phyloP scores from a whole-genome alignment of 35 echinoderm and acorn worm species.

The Acanthaster planci region DNA sequence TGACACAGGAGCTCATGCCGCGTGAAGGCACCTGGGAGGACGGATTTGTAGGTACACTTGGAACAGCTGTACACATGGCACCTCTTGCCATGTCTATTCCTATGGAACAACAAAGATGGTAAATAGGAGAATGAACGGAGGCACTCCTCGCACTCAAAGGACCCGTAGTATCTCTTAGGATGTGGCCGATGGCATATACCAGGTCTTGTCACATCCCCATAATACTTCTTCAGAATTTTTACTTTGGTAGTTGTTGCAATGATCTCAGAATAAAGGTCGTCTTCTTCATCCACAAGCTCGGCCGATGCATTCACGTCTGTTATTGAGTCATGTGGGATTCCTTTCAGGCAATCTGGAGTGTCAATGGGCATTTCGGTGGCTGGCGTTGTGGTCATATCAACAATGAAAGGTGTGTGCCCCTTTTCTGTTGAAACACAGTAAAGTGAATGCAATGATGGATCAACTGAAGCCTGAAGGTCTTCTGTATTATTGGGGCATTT shows the following conservation, averaged over 20 bases:
- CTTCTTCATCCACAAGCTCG: not conserved
- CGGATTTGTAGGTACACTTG: constrained; percentile 8
- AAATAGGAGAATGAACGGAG: not conserved
- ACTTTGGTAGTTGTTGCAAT: constrained; percentile 1
- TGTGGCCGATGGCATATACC: not conserved
- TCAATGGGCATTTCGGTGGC: too few species aligned
- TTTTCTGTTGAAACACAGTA: too few species aligned
- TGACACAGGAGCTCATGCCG: not conserved
- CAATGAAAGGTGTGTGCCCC: too few species aligned
- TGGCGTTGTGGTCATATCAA: too few species aligned
- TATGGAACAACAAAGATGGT: not conserved
- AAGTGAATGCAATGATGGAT: too few species aligned
- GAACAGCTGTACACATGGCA: not conserved
- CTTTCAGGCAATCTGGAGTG: too few species aligned
- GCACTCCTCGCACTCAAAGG: not conserved
- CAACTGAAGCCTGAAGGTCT: too few species aligned
- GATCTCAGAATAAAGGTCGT: not conserved
- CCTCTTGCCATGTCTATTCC: not conserved
- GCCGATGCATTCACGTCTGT: not conserved
- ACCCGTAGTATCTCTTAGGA: not conserved
- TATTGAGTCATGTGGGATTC: too few species aligned
- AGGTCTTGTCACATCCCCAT: not conserved
- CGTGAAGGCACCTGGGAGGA: not conserved
- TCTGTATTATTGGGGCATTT: too few species aligned
- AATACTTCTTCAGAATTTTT: constrained; percentile 17